phyloP scores from a whole-genome alignment of 2,113 vertebrate genomes.

The Entosphenus tridentatus region DNA sequence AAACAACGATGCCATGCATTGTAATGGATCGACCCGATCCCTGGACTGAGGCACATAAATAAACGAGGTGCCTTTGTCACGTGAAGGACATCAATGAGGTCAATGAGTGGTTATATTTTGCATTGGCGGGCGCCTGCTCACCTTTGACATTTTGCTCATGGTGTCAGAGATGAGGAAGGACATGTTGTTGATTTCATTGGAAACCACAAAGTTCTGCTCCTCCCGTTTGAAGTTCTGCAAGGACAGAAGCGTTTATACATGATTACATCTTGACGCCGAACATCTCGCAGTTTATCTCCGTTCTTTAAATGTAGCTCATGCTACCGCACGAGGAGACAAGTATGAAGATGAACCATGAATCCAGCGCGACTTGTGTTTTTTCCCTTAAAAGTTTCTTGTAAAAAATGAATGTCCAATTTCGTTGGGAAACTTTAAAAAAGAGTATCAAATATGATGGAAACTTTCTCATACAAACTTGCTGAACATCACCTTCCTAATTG shows the following conservation, averaged over 20 bases:
- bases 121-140: slow-evolving; percentile 13
- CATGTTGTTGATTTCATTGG: slow-evolving; percentile 99
- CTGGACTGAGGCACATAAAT: too few species aligned
- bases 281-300: too few species aligned
- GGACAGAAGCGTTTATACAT: too few species aligned
- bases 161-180: slow-evolving; percentile 84
- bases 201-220: slow-evolving; percentile 89
- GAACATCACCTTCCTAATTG: too few species aligned
- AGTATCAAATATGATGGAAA: slow-evolving; percentile 5
- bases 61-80: too few species aligned
- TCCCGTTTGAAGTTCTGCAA: slow-evolving; percentile 86
- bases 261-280: too few species aligned
- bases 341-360: background rate
- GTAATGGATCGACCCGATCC: too few species aligned
- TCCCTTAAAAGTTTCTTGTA: background rate
- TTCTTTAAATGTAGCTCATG: background rate
- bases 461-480: too few species aligned
- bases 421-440: background rate
- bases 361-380: background rate
- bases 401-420: background rate
- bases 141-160: slow-evolving; percentile 94
- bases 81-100: too few species aligned
- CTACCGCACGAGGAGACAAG: slow-evolving; percentile 10
- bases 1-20: too few species aligned
- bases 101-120: too few species aligned